Percentiles rank a stretch among this genome's conserved stretches.
These are phyloP conservation scores for Holacanthus passer DNA, from an alignment of 2,113 vertebrate species.

Conservation along the genomic window DNA sequence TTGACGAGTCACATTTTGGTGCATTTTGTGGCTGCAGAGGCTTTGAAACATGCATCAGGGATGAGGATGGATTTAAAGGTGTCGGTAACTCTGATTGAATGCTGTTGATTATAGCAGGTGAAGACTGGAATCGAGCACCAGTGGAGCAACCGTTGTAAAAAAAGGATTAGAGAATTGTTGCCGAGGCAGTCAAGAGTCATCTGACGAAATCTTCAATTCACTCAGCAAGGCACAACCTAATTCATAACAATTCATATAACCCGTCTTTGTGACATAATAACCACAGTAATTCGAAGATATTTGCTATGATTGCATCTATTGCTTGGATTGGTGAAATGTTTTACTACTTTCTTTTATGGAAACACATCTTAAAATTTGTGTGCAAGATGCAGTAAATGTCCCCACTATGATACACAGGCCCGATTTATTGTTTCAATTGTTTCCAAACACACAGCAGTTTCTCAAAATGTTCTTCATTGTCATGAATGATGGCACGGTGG, in stretches of 20 bases:
- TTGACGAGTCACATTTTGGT: constrained; percentile 4
- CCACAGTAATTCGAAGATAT: not conserved
- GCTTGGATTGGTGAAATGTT: not conserved
- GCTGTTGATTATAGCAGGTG: constrained; percentile 3
- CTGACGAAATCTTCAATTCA: constrained; percentile 16
- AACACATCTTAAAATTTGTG: constrained; percentile 5
- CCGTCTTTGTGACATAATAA: not conserved
- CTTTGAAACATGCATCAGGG: not conserved
- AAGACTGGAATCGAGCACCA: not conserved
- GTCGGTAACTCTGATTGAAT: constrained; percentile 22
- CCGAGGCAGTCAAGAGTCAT: not conserved
- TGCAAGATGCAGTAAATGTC: constrained; percentile 40
- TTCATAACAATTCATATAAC: constrained; percentile 12
- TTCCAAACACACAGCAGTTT: constrained; percentile 12
- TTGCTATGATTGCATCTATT: not conserved
- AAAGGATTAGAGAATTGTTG: constrained; percentile 15
- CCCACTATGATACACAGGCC: not conserved
- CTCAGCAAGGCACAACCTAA: constrained; percentile 21
- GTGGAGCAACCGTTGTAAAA: not conserved
- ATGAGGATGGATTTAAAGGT: not conserved
- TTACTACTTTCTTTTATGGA: constrained; percentile 22
- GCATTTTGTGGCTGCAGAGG: constrained; percentile 13
- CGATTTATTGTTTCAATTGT: constrained; percentile 41
- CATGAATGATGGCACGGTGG: not conserved
- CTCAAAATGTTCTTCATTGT: not conserved